These are phyloP conservation scores for Nezara viridula DNA, from an alignment of 2,888 invertebrate genomes.

Conservation along the genomic window DNA sequence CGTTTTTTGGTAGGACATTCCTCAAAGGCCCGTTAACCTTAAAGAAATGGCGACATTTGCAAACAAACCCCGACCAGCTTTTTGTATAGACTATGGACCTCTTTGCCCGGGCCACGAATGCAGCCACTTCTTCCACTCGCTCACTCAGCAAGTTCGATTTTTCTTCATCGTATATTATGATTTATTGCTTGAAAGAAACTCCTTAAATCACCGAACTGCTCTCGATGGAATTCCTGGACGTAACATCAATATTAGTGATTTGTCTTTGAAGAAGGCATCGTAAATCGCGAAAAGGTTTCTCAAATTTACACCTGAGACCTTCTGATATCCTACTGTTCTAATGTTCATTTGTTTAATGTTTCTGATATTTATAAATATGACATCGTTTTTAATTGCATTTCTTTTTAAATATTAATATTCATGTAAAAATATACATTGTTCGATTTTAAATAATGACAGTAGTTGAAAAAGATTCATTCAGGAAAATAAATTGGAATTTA, in stretches of 20 bases:
- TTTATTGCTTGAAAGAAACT: background rate
- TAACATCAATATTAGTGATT: background rate
- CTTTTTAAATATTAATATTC: too few species aligned
- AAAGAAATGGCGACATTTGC: conserved; percentile 25
- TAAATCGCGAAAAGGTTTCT: background rate
- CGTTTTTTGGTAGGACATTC: background rate
- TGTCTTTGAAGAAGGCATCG: background rate
- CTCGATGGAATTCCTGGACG: background rate
- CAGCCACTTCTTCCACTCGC: background rate
- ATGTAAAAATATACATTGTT: too few species aligned
- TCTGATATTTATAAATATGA: too few species aligned
- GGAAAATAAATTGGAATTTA: too few species aligned
- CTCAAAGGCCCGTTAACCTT: conserved; percentile 3
- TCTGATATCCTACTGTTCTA: too few species aligned
- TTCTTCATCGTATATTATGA: background rate
- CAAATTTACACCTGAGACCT: background rate
- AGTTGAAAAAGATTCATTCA: too few species aligned
- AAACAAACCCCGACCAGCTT: conserved; percentile 17
- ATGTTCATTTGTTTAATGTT: too few species aligned
- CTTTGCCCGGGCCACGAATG: background rate
- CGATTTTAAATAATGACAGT: too few species aligned
- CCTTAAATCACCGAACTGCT: background rate
- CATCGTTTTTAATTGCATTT: too few species aligned
- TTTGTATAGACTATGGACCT: background rate
- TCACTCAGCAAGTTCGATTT: background rate